Percentiles rank a stretch among this genome's conserved stretches.
These are phyloP conservation scores for Bedellia somnulentella DNA, from an alignment of 2,888 invertebrate species.

Conservation along the genomic window DNA sequence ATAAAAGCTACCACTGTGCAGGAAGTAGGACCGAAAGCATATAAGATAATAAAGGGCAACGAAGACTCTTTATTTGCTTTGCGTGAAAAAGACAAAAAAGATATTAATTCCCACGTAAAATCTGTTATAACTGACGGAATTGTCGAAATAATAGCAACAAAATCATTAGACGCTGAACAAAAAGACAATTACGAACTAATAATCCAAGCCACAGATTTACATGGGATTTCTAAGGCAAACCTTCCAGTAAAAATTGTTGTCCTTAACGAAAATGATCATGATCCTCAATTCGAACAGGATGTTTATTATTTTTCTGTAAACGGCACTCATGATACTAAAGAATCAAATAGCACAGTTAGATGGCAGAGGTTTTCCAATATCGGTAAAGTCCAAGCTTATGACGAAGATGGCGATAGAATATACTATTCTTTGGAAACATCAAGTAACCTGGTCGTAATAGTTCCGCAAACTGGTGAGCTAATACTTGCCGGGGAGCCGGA, in stretches of 20 bases:
- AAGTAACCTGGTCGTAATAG: conserved; percentile 82
- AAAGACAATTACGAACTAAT: conserved; percentile 72
- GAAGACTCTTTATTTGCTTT: conserved; percentile 74
- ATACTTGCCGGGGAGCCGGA: conserved; percentile 80
- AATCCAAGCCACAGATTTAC: conserved; percentile 78
- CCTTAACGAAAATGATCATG: conserved; percentile 89
- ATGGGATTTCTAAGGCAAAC: conserved; percentile 78
- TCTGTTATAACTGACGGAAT: conserved; percentile 64
- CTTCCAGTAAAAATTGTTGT: conserved; percentile 78
- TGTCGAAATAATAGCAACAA: conserved; percentile 74
- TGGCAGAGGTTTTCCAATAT: conserved; percentile 82
- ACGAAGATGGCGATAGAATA: conserved; percentile 90
- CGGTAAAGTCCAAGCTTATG: conserved; percentile 83
- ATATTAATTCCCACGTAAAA: conserved; percentile 44
- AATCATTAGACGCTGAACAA: conserved; percentile 77
- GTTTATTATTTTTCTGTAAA: conserved; percentile 78
- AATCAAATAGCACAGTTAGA: conserved; percentile 62
- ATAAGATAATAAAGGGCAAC: conserved; percentile 78
- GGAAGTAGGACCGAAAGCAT: conserved; percentile 71
- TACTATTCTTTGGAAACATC: conserved; percentile 82
- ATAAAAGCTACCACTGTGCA: conserved; percentile 72
- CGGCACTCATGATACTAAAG: conserved; percentile 61
- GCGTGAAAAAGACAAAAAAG: conserved; percentile 57
- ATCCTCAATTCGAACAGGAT: conserved; percentile 78
- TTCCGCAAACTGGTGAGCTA: conserved; percentile 90